Base-by-base conservation (phyloP, 2,113 vertebrate species). In the Menura novaehollandiae region DNA sequence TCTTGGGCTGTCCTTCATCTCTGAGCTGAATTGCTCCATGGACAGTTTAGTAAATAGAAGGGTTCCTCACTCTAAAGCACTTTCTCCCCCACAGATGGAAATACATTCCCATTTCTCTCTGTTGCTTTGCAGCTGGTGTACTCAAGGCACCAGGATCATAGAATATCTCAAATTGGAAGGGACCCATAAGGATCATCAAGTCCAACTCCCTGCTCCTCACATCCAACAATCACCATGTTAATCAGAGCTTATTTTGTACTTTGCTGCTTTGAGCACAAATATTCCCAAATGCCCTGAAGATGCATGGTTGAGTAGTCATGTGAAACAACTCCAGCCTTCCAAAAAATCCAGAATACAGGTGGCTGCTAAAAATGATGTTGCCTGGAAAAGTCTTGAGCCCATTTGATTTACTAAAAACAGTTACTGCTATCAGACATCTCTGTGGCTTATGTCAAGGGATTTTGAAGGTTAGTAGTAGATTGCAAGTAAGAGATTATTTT, bases 161-260 rank as follows among this genome's bases (percentile, higher is more conserved):
- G 53, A 74, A 62, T 76, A 69, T 69, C 63, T 87, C 49, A 81
- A 87, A 63, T 71, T 87, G 90, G 90, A 92, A 76, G 69, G 49
- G 69, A 56, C 49, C 28, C 43, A 75, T 82, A 75, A 87, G 55
- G 62, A 76, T 81, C 63, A 82, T 69, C 69, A 68, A 87, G 76
- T 87, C 56, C 69, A 56, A 39, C 76, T 87, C 76, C 24, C 49
- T 69, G 55, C 71, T 76, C 49, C 37, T 87, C 10, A 7, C 9
- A 76, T 80, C 44, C 56, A 82, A 55, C 67, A 90, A 88, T 92
- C 86, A 75, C 77, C 11, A 6, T 58, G 39, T 83, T 91, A 94
- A 93, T 94, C 78, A 86, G 91, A 83, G 88, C 53, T 89, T 76
- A 88, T 94, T 97, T 93, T 88, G 46, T 76, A 68, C 72, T 83